These are phyloP conservation scores for Sussaba pulchella DNA, from an alignment of 2,888 invertebrate species.

Conservation along the genomic window DNA sequence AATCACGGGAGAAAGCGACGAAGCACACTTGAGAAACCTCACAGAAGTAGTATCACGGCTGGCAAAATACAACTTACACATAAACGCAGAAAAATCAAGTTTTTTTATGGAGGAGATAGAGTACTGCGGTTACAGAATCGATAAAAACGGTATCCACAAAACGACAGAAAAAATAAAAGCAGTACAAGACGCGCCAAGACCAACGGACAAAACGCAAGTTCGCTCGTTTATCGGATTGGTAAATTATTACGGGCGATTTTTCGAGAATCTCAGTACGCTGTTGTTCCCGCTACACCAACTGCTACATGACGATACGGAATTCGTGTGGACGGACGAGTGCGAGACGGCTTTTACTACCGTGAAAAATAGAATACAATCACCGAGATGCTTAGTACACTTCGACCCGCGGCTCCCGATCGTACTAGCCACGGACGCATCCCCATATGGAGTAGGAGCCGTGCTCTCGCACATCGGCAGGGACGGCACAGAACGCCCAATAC, in stretches of 20 bases:
- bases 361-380: too few species aligned
- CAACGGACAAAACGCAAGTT: not conserved
- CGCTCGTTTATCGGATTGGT: not conserved
- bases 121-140: conserved; percentile 34
- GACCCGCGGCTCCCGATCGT: not conserved
- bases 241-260: conserved; percentile 21
- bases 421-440: conserved; percentile 33
- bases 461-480: conserved; percentile 43
- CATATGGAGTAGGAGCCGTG: conserved; percentile 42
- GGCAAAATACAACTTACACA: not conserved
- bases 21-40: not conserved
- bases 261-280: not conserved
- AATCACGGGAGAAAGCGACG: conserved; percentile 18
- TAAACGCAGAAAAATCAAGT: conserved; percentile 5
- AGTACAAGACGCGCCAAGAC: conserved; percentile 5
- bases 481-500: conserved; percentile 63
- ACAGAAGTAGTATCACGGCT: conserved; percentile 15
- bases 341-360: too few species aligned
- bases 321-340: too few species aligned
- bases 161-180: not conserved
- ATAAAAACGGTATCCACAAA: conserved; percentile 17
- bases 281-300: too few species aligned
- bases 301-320: too few species aligned
- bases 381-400: too few species aligned
- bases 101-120: conserved; percentile 33